phyloP scores from a whole-genome alignment of 2,113 vertebrate genomes.

The Meleagris gallopavo region DNA sequence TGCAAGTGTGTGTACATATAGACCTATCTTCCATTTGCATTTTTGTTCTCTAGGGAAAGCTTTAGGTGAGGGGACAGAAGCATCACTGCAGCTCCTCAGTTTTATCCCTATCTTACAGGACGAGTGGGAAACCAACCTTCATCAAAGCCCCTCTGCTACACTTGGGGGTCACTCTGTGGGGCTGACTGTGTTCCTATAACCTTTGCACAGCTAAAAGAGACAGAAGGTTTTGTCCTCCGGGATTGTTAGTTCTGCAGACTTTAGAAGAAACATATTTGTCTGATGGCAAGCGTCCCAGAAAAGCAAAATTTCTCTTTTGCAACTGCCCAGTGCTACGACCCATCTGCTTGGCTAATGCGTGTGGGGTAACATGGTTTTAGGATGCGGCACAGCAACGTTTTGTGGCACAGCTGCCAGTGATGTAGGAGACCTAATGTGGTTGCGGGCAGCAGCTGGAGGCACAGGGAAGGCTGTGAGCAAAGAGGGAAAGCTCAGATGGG shows the following conservation, averaged over 20 bases:
- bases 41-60: neutral
- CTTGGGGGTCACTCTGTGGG: neutral
- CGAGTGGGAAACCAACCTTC: neutral
- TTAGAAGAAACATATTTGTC: neutral
- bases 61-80: neutral
- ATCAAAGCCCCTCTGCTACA: neutral
- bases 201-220: neutral
- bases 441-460: neutral
- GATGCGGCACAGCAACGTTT: neutral
- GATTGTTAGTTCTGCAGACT: neutral
- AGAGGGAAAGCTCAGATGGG: neutral
- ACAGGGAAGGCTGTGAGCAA: neutral
- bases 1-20: neutral
- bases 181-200: neutral
- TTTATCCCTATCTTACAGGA: neutral
- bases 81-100: neutral
- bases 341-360: neutral
- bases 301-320: neutral
- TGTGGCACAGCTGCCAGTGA: neutral
- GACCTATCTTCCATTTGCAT: neutral
- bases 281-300: neutral
- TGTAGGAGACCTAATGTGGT: neutral
- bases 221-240: neutral
- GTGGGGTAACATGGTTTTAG: neutral
- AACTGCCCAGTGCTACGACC: neutral